phyloP scores from a whole-genome alignment of 53 echinoderm and acorn worm genomes.

The Temnopleurus reevesii region DNA sequence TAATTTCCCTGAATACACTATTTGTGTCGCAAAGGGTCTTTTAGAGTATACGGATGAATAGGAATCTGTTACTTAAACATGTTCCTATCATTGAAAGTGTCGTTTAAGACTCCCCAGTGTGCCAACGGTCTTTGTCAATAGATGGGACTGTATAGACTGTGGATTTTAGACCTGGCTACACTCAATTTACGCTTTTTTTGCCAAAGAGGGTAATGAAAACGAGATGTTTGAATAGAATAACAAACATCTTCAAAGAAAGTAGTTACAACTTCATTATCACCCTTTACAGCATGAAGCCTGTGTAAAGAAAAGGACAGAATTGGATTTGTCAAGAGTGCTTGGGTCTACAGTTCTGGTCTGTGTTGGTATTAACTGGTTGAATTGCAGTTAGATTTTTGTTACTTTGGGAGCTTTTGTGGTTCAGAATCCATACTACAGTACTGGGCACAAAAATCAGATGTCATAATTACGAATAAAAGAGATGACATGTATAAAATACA shows the following conservation, averaged over 20 bases:
- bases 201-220: not conserved
- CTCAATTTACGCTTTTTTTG: not conserved
- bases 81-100: conserved; percentile 22
- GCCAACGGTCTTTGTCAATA: conserved; percentile 11
- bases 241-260: not conserved
- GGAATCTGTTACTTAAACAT: conserved; percentile 36
- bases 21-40: conserved; percentile 5
- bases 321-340: no score
- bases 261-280: conserved; percentile 54
- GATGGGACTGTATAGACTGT: not conserved
- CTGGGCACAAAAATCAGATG: no score
- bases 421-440: no score
- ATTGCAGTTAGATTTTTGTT: no score
- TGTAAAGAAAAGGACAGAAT: no score
- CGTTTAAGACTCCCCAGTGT: conserved; percentile 18
- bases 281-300: not conserved
- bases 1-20: not conserved
- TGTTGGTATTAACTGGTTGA: no score
- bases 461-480: no score
- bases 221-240: not conserved
- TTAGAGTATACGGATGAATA: not conserved
- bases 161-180: conserved; percentile 2
- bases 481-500: no score
- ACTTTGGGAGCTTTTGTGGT: no score
- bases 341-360: no score